Percentiles rank a stretch among this genome's conserved stretches.
These are phyloP conservation scores for Panopea generosa DNA, from an alignment of 2,888 invertebrate genomes.

Conservation along the genomic window DNA sequence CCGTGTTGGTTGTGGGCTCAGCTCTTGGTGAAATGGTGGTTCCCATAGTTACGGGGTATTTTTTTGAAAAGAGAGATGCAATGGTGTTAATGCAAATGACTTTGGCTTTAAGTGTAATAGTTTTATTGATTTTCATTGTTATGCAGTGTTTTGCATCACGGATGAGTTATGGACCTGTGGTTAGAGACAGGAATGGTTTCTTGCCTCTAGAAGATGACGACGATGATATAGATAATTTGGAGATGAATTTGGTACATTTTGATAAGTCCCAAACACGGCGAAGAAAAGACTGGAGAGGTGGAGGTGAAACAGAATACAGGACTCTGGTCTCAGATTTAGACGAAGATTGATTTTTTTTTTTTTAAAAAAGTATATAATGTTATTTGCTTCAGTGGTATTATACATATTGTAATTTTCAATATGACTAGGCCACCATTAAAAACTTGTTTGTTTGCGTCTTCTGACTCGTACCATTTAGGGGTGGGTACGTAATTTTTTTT, in stretches of 20 bases:
- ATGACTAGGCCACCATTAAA: no score
- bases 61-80: conserved; percentile 80
- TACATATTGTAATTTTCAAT: no score
- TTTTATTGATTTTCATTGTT: conserved; percentile 77
- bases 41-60: conserved; percentile 83
- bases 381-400: no score
- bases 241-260: conserved; percentile 65
- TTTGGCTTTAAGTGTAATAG: conserved; percentile 74
- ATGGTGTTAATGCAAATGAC: conserved; percentile 84
- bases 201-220: conserved; percentile 72
- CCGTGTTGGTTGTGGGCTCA: conserved; percentile 85
- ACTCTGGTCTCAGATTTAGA: conserved; percentile 55
- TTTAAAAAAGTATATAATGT: no score
- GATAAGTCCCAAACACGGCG: conserved; percentile 50
- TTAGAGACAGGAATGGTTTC: conserved; percentile 69
- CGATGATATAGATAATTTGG: conserved; percentile 65
- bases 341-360: conserved; percentile 58
- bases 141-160: conserved; percentile 82
- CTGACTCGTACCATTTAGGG: no score
- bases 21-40: conserved; percentile 85
- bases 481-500: no score
- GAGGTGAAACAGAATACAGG: conserved; percentile 44
- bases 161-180: conserved; percentile 32
- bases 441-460: no score
- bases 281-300: conserved; percentile 23